Base-by-base conservation (phyloP, 2,888 invertebrate genomes). In the Cremastinae sp. region DNA sequence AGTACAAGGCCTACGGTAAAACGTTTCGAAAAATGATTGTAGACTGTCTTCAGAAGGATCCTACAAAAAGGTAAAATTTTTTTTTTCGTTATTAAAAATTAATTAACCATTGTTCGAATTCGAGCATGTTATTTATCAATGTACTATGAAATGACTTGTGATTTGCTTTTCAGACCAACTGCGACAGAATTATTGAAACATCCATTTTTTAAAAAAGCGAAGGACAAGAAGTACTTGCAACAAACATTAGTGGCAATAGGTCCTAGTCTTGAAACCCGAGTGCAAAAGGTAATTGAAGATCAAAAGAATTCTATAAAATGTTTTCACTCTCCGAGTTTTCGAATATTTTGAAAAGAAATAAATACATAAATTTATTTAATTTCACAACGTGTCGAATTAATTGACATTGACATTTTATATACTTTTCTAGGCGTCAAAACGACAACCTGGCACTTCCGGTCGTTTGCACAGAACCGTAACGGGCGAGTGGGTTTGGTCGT, bases 401-500 rank as follows among this genome's bases (percentile, higher is more conserved):
- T 45, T 20, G 9, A 2, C 9, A 49, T 49, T 18, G 28, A 28
- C 5, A 28, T 5, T 28, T 5, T 28, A 5, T 12, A 39, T 59
- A 70, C 20, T 45, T 74, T 79, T 80, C 1, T 79, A 93, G 91
- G 94, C 94, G 73, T 92, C 94, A 78, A 94, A 94, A 87, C 92
- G 96, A 78, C 96, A 96, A 90, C 97, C 97, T 0, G 97, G 97
- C 28, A 94, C 97, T 0, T 92, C 92, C 43, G 93, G 93, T 18
- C 89, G 92, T 66, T 91, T 97, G 79, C 97, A 97, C 90, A 94
- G 98, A 85, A 98, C 97, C 81, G 96, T 97, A 84, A 97, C 97
- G 20, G 98, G 98, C 41, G 97, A 97, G 89, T 98, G 98, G 98
- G 97, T 98, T 75, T 99, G 98, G 98, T 98, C 97, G 74, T 97